phyloP scores from a whole-genome alignment of 2,888 invertebrate species.

The Drosophila melanosoma region DNA sequence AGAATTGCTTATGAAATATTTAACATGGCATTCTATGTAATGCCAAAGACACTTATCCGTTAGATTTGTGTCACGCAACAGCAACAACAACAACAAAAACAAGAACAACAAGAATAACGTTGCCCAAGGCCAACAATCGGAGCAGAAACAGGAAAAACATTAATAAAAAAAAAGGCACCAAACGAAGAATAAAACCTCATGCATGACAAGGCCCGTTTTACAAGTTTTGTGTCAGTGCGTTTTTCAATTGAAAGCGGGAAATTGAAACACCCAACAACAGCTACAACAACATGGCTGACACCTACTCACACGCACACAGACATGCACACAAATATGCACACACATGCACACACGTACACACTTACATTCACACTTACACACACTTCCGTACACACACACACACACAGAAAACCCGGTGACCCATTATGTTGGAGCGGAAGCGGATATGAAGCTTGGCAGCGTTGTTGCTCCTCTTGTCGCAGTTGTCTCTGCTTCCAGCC shows the following conservation, averaged over 20 bases:
- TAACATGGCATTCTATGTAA: conserved; percentile 48
- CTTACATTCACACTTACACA: conserved; percentile 12
- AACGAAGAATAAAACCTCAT: conserved; percentile 45
- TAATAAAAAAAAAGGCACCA: conserved; percentile 69
- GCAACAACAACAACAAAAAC: conserved; percentile 19
- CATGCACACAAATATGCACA: conserved; percentile 3
- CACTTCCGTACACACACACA: conserved; percentile 6
- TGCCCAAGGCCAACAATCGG: conserved; percentile 43
- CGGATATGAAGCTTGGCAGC: conserved; percentile 73
- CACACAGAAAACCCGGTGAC: conserved; percentile 47
- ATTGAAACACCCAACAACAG: background rate
- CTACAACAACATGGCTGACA: background rate
- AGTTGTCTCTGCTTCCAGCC: conserved; percentile 22
- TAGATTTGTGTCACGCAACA: conserved; percentile 74
- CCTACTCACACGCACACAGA: background rate
- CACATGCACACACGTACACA: conserved; percentile 10
- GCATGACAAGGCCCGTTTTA: conserved; percentile 76
- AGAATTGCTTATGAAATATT: conserved; percentile 71
- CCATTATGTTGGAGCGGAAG: conserved; percentile 75
- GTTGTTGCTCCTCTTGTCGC: conserved; percentile 30
- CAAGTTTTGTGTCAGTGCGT: conserved; percentile 63
- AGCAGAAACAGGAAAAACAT: conserved; percentile 67
- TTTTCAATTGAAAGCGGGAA: conserved; percentile 71
- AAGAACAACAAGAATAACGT: conserved; percentile 16
- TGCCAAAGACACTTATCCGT: conserved; percentile 42